Base-by-base conservation (phyloP, 92 coral and sea anemone species). In the Umimayanthus kanabou region DNA sequence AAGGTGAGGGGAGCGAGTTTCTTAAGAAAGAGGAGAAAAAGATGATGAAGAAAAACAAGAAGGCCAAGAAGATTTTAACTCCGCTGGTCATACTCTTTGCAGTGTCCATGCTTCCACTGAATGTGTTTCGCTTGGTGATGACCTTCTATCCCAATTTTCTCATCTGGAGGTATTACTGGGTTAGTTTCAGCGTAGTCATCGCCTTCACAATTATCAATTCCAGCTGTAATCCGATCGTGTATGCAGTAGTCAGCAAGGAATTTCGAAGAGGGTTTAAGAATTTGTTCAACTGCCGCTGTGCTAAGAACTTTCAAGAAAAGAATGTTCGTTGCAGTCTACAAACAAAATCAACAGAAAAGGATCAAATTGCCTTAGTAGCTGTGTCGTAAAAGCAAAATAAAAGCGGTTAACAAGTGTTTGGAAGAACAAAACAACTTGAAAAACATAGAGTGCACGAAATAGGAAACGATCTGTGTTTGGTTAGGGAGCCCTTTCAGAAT, bases 11-110 rank as follows among this genome's bases (percentile, higher is more conserved):
- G 11, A 83, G 87, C 28, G 87, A 83, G 45, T 83, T 83, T 83
- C 22, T 83, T 20, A 83, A 45, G 64, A 87, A 50, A 18, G 89
- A 88, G 28, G 78, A 83, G 49, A 83, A 25, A 43, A 83, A 83
- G 69, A 69, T 83, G 58, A 45, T 83, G 20, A 83, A 83, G 87
- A 83, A 83, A 72, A 83, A 83, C 87, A 83, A 83, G 64, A 83
- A 83, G 70, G 87, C 87, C 14, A 70, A 83, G 78, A 83, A 83
- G 37, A 70, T 83, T 69, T 49, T 83, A 8, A 83, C 87, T 28
- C 87, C 87, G 26, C 29, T 83, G 65, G 87, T 83, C 13, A 30
- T 69, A 9, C 39, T 83, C 6, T 83, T 83, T 72, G 87, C 87
- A 26, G 58, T 69, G 26, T 83, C 87, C 10, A 83, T 70, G 87